Evolutionary conservation across 2,888 invertebrate genomes (phyloP).

Genomic region (Dorcus parallelipipedus): DNA sequence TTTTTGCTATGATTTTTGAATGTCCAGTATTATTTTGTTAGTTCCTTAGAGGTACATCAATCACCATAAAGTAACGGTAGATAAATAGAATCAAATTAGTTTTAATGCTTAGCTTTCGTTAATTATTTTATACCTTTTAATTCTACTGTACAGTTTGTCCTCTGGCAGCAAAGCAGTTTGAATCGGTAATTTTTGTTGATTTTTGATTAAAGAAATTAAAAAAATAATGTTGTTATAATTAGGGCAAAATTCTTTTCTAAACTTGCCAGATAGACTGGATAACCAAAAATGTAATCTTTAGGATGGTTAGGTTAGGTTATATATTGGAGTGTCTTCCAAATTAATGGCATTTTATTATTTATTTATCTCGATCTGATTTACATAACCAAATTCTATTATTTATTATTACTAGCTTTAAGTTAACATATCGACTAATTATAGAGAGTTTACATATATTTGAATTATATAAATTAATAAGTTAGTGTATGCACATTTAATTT

Average conservation of each 20-base stretch:
- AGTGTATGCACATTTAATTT: constrained; percentile 13
- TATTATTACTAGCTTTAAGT: constrained; percentile 1
- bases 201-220: neutral
- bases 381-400: constrained; percentile 14
- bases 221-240: constrained; percentile 9
- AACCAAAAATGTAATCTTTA: constrained; percentile 34
- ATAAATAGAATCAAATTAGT: constrained; percentile 10
- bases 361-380: constrained; percentile 21
- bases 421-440: neutral
- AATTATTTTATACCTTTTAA: constrained; percentile 1
- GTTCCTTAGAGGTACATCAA: constrained; percentile 17
- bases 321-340: constrained; percentile 29
- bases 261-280: constrained; percentile 40
- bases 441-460: neutral
- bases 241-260: constrained; percentile 10
- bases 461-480: constrained; percentile 1
- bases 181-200: neutral
- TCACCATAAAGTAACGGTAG: constrained; percentile 10
- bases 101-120: constrained; percentile 4
- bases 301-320: constrained; percentile 24
- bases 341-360: constrained; percentile 23
- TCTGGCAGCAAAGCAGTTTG: constrained; percentile 10
- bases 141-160: constrained; percentile 2
- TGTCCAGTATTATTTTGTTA: constrained; percentile 19
- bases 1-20: constrained; percentile 10